Conservation (phyloP, 2,888 invertebrate genomes). For the Drosophila setosimentum region DNA sequence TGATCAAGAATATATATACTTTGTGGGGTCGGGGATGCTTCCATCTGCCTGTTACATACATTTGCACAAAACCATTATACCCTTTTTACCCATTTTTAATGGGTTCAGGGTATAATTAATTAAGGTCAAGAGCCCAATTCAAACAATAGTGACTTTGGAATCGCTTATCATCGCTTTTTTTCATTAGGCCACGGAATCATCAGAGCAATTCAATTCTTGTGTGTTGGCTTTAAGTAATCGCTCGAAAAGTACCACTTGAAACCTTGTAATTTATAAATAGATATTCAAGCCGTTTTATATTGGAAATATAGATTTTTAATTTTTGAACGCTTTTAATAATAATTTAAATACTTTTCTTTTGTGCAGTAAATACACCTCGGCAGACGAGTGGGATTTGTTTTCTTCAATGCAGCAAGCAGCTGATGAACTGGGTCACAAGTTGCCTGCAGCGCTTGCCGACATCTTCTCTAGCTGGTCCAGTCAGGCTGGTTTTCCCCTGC, state of each 20-base stretch:
- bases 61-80: no score
- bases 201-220: not conserved
- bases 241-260: not conserved
- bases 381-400: constrained; percentile 80
- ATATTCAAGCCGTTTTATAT: not conserved
- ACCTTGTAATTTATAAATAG: not conserved
- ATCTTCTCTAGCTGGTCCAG: constrained; percentile 88
- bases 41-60: no score
- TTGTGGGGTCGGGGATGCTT: no score
- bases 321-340: not conserved
- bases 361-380: constrained; percentile 69
- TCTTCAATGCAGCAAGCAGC: constrained; percentile 70
- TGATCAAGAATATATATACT: no score
- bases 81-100: no score
- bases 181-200: not conserved
- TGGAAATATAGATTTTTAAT: not conserved
- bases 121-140: not conserved
- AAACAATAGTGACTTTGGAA: not conserved
- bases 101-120: no score
- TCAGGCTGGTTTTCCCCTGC: constrained; percentile 87
- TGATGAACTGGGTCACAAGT: constrained; percentile 50
- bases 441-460: constrained; percentile 86
- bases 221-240: not conserved
- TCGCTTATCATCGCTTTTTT: not conserved
- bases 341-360: not conserved